A percentile compares a stretch with the other conserved stretches of the same genome.
Conservation (phyloP, 2,888 invertebrate genomes). For the Sisyra nigra region DNA sequence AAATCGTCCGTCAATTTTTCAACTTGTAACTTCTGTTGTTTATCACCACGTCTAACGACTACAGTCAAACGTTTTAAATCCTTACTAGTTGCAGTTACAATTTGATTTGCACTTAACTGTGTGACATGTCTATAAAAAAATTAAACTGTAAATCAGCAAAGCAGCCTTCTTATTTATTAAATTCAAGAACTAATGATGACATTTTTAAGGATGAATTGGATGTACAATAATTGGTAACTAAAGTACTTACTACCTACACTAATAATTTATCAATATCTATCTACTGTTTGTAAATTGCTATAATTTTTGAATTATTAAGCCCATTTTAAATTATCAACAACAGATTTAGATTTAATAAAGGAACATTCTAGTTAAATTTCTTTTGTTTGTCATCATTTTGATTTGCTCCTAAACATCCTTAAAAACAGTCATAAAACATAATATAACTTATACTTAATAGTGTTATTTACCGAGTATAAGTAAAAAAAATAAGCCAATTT, state of each 20-base stretch:
- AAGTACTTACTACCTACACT: neutral
- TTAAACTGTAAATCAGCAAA: neutral
- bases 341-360: too few species aligned
- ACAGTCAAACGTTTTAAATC: conserved; percentile 55
- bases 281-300: neutral
- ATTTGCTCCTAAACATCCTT: too few species aligned
- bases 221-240: neutral
- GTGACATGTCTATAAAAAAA: conserved; percentile 42
- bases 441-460: too few species aligned
- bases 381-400: too few species aligned
- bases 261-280: neutral
- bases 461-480: too few species aligned
- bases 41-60: conserved; percentile 54
- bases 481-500: too few species aligned
- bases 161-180: neutral
- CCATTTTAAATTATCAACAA: too few species aligned
- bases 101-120: conserved; percentile 57
- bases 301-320: neutral
- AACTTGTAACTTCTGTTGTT: conserved; percentile 67
- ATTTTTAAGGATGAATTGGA: neutral
- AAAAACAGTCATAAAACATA: too few species aligned
- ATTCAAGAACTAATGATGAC: neutral
- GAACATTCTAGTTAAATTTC: too few species aligned
- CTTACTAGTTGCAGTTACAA: conserved; percentile 54
- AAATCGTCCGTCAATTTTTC: conserved; percentile 74